Base-by-base conservation (phyloP, 2,888 invertebrate species). In the Drosophila leonis region DNA sequence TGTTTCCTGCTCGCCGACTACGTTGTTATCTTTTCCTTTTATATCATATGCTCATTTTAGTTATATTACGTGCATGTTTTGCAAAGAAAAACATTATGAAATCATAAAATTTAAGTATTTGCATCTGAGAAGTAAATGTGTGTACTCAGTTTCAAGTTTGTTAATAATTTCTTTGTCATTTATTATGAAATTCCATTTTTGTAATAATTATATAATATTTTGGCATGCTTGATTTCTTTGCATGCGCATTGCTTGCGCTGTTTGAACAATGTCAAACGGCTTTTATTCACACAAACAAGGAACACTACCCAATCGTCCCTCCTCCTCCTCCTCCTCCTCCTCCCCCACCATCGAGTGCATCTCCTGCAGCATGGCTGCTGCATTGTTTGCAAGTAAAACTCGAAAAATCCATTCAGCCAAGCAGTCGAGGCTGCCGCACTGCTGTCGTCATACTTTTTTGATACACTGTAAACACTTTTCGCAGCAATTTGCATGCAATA, bases 81-180 rank as follows among this genome's bases (percentile, higher is more conserved):
- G 42, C 44, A 42, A 12, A 37, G 33, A 42, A 20, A 7, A 24
- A 20, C 2, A 15, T 20, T 8, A 33, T 9, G 9, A n/a, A n/a
- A 6, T 29, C 9, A 15, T 5, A 15, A 41, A n/a, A 31, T 55
- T 55, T 12, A 48, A 64, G 48, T 66, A 62, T 61, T 65, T 83
- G 68, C 76, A 80, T 68, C 64, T 44, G 29, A 65, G 48, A 75
- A 80, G 88, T 88, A 84, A 87, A 89, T 90, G 88, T 89, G 86
- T 89, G 90, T 85, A 87, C 83, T 88, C 90, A 80, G 77, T 83
- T 89, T 73, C 68, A 69, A 70, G 68, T 76, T 55, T 57, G 33
- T 56, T 18, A 31, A 37, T 39, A 8, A 29, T 49, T 46, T 57
- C 31, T 31, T 57, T 27, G 33, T 48, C 39, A 39, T 41, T 48